Evolutionary conservation across 2,113 vertebrate genomes (phyloP), one percentile per base, ranked within the genome.

Genomic region (Pristiophorus japonicus): DNA sequence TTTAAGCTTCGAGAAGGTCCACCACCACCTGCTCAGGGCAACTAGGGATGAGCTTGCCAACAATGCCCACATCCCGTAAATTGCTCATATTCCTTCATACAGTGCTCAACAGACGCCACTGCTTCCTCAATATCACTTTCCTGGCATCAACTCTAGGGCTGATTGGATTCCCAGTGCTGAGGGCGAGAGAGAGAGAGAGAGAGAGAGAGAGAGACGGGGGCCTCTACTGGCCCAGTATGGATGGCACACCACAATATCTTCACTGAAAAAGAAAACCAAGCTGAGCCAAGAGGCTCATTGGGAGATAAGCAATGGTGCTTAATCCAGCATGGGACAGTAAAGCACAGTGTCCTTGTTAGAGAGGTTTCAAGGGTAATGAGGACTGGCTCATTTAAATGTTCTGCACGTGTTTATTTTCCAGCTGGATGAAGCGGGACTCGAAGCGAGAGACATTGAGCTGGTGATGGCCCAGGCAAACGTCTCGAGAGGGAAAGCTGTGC

Each of bases 401-500:
- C 34, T 20, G n/a, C n/a, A 3, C 42, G 12, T 81, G n/a, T 38
- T 81, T 81, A 38, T 8, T 0, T 5, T 4, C 3, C 96, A 99
- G 99, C 97, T 99, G 97, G 99, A 99, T 0, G 98, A 99, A 96
- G 98, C 98, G 0, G 99, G 98, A 38, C 97, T 99, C 96, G 99
- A 99, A 97, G 98, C 98, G 95, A 96, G 98, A 62, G 99, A 99
- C 96, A 99, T 99, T 0, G 99, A 99, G 97, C 97, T 99, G 97
- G 99, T 99, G 96, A 99, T 99, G 99, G 99, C 99, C 0, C 99
- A 99, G 96, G 99, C 99, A 96, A 99, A 99, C 0, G 99, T 99
- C 95, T 99, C 99, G 0, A 97, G 99, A 0, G 98, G 98, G 97
- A 99, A 99, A 96, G 99, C 99, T 0, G 97, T 99, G 96, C 97